These are phyloP conservation scores for Spodoptera frugiperda DNA, from an alignment of 1,140 invertebrate species.

Conservation along the genomic window DNA sequence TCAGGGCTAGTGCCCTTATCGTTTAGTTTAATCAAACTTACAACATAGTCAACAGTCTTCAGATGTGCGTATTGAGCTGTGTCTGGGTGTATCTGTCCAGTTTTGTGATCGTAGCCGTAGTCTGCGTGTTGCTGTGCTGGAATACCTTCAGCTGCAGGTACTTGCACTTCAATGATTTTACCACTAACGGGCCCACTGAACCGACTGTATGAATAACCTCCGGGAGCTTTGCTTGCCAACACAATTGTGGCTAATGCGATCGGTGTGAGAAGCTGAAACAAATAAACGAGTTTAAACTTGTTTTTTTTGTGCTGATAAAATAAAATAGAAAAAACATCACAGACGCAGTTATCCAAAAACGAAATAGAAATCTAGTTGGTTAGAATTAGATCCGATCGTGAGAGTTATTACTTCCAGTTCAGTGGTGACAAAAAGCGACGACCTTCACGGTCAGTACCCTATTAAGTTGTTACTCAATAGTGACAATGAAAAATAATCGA, in stretches of 20 bases:
- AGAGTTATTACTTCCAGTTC: constrained; percentile 18
- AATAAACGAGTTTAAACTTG: neutral
- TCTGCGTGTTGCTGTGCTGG: constrained; percentile 86
- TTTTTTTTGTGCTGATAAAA: no score
- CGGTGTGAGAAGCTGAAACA: constrained; percentile 65
- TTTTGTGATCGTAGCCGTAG: constrained; percentile 84
- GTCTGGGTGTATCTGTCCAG: constrained; percentile 82
- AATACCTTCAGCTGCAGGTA: constrained; percentile 79
- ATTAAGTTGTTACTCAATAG: constrained; percentile 63
- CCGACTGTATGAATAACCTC: constrained; percentile 88
- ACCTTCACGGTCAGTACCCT: constrained; percentile 71
- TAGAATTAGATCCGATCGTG: neutral
- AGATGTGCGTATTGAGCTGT: constrained; percentile 84
- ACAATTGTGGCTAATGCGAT: constrained; percentile 61
- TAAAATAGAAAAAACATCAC: no score
- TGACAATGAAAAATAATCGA: constrained; percentile 74
- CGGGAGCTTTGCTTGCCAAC: constrained; percentile 71
- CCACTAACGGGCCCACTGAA: constrained; percentile 89
- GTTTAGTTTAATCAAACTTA: constrained; percentile 59
- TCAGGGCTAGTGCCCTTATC: neutral
- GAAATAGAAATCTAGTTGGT: neutral
- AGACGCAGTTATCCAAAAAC: neutral
- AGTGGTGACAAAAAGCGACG: constrained; percentile 56
- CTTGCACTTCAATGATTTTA: constrained; percentile 84
- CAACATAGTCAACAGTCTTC: constrained; percentile 88